phyloP scores from a whole-genome alignment of 2,113 vertebrate genomes.

The Acinonyx jubatus region DNA sequence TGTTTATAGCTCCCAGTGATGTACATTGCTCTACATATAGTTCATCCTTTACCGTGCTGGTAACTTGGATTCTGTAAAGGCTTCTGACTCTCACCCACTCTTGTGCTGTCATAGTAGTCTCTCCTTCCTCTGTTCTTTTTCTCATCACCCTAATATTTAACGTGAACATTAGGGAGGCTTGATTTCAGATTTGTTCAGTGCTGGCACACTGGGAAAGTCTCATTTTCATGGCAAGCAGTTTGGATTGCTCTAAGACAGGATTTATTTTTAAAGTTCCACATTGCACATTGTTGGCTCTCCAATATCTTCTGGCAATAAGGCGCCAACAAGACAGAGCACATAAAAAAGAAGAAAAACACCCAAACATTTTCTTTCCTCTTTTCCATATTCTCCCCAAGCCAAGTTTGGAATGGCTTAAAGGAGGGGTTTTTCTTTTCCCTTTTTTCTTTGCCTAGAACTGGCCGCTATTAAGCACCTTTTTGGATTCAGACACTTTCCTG shows the following conservation, averaged over 20 bases:
- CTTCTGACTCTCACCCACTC: not conserved
- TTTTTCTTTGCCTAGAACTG: slow-evolving; percentile 68
- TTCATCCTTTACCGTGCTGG: not conserved
- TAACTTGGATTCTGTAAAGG: not conserved
- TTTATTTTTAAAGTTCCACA: slow-evolving; percentile 79
- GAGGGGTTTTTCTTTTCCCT: slow-evolving; percentile 11
- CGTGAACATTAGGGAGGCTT: not conserved
- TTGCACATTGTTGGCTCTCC: slow-evolving; percentile 74
- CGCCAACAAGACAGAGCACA: slow-evolving; percentile 76
- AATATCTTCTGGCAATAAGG: slow-evolving; percentile 77
- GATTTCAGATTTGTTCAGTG: slow-evolving; percentile 48
- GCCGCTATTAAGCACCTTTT: slow-evolving; percentile 60
- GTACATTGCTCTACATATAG: not conserved
- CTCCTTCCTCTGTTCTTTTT: not conserved
- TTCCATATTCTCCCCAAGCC: slow-evolving; percentile 63
- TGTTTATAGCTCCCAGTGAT: not conserved
- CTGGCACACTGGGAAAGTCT: slow-evolving; percentile 51
- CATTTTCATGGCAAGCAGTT: slow-evolving; percentile 61
- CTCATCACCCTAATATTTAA: slow-evolving; percentile 51
- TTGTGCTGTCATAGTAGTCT: not conserved
- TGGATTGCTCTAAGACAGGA: slow-evolving; percentile 61
- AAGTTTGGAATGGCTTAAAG: slow-evolving; percentile 71
- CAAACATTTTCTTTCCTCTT: slow-evolving; percentile 72
- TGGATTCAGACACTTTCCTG: slow-evolving; percentile 62
- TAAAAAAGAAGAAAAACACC: slow-evolving; percentile 76